Evolutionary conservation across 2,797 vertebrate species (phyloP), one percentile per base, ranked within the genome.

Genomic region (Gymnodraco acuticeps): DNA sequence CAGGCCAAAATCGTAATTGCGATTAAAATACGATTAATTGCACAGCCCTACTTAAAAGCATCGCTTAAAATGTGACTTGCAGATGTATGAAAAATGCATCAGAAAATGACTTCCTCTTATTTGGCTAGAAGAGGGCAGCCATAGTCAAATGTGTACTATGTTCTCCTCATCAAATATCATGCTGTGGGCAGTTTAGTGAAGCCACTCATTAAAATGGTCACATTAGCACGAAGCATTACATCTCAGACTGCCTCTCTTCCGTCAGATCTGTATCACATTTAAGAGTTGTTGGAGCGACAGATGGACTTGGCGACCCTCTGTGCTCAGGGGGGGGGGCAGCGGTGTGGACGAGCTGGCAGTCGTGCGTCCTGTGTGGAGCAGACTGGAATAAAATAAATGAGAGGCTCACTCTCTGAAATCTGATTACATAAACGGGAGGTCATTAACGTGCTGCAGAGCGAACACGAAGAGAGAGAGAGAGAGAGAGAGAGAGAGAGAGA

Each of bases 281-380:
- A 87, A 75, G 63, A 85, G 63, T 70, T 63, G 70, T 20, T 72
- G 81, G 82, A 78, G 87, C 83, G 71, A 90, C 82, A 73, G 88
- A 82, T 46, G 71, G 74, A 81, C 77, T 84, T 83, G 86, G 74
- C 74, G 6, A 54, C 53, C 45, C 50, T 55, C 46, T 69, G 54
- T 43, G 56, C 41, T 33, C 77, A 88, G 58, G 63, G 70, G 3
- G 63, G 78, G 79, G 83, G 76, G 58, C 65, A 71, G 3, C 27
- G 81, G 85, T 84, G 60, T 88, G 85, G 86, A 72, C 33, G 82
- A 87, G 83, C 69, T 58, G 75, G 78, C 80, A 75, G 79, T 70
- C 80, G 79, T 23, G 77, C 61, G 16, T 77, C 82, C 68, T 51
- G 70, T 73, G 85, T 77, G 87, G 77, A 84, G 80, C 17, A 77